Base-by-base conservation (phyloP, 2,797 vertebrate species). In the Cossypha polioptera region DNA sequence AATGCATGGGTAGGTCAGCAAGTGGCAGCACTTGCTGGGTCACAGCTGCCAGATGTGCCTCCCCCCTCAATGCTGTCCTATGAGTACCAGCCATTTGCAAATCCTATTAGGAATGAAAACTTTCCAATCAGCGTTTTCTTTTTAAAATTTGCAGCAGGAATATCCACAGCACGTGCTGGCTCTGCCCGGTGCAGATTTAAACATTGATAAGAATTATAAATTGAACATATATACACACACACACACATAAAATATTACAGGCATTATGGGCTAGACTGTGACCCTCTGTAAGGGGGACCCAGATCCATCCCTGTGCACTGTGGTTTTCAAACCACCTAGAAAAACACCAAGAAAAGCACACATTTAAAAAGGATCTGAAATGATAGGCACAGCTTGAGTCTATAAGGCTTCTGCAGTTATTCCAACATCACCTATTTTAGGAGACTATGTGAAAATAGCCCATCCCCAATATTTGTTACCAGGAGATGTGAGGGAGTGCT, bases 391-490 rank as follows among this genome's bases (percentile, higher is more conserved):
- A 86, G 55, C 67, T 82, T 57, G 71, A 85, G 90, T 33, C 89
- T 61, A 11, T 21, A 48, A 48, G 16, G 55, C 26, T 94, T 71
- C 67, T 82, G 9, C 84, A 84, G 77, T 69, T 79, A 91, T 51
- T 92, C 83, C 48, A 62, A 84, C 55, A 85, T 43, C 59, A 82
- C 26, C 73, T 92, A 67, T 94, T 94, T 92, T 74, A 79, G 65
- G 63, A 87, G 87, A 45, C n/a, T 42, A 2, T 29, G 74, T 61
- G 92, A 86, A 94, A 94, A 94, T 61, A 89, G 77, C 20, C 67
- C 1, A 25, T 79, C 43, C 73, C 68, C 48, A 31, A 69, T 35
- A 90, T 92, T 75, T 90, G 73, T 86, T 88, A 95, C 33, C 79
- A 69, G 72, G 48, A 77, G 58, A 88, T 82, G 58, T 40, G 48